These are phyloP conservation scores for Vanessa tameamea DNA, from an alignment of 1,140 invertebrate genomes.

Conservation along the genomic window DNA sequence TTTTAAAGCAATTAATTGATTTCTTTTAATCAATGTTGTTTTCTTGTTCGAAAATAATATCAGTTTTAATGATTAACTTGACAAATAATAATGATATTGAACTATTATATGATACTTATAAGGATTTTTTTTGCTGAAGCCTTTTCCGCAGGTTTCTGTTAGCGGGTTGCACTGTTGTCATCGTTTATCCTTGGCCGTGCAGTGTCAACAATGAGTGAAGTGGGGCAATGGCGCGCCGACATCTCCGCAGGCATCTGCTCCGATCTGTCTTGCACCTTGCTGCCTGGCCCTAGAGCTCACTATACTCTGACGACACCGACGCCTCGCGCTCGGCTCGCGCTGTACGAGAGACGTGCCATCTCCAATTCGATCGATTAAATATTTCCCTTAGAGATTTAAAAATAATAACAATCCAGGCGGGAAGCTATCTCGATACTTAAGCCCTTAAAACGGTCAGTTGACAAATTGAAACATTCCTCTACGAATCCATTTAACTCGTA, in stretches of 20 bases:
- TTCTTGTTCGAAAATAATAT: too few relatives aligned
- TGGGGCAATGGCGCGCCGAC: not conserved
- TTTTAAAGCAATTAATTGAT: too few relatives aligned
- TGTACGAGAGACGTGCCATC: not conserved
- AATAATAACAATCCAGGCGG: not conserved
- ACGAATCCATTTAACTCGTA: not conserved
- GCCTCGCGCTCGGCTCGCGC: too few relatives aligned
- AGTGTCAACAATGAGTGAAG: constrained; percentile 7
- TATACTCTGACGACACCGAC: not conserved
- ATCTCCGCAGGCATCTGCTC: not conserved
- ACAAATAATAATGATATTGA: too few relatives aligned
- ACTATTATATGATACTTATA: not conserved
- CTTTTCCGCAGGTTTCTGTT: not conserved
- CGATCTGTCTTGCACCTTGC: not conserved
- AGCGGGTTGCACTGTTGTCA: not conserved
- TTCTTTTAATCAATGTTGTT: too few relatives aligned
- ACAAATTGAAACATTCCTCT: not conserved
- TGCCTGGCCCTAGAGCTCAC: not conserved
- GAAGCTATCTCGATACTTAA: not conserved
- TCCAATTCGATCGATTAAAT: not conserved
- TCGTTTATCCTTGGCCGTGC: constrained; percentile 16
- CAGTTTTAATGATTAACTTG: too few relatives aligned
- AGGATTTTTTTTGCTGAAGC: not conserved
- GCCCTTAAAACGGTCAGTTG: not conserved
- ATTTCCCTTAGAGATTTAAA: not conserved